A percentile compares a stretch with the other conserved stretches of the same genome.
Evolutionary conservation across 2,113 vertebrate genomes (phyloP).

Genomic region (Nothoprocta perdicaria): DNA sequence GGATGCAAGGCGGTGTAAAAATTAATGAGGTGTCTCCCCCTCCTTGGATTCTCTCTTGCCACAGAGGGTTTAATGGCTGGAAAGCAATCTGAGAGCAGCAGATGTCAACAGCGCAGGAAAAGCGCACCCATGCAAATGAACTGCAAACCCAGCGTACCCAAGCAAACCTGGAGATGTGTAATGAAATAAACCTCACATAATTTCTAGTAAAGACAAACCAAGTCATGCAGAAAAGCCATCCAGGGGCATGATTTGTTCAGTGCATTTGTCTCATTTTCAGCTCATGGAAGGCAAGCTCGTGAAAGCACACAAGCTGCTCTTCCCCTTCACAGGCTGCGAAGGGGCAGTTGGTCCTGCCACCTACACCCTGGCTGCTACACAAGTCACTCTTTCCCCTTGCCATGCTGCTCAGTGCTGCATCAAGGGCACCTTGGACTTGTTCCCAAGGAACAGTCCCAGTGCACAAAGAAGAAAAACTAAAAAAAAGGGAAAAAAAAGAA

Average conservation of each 20-base stretch:
- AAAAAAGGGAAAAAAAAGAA: neutral
- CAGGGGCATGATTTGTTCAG: neutral
- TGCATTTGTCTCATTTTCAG: neutral
- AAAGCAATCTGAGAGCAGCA: neutral
- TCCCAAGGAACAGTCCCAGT: neutral
- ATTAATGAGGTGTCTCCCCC: neutral
- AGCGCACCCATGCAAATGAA: neutral
- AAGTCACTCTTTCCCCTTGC: neutral
- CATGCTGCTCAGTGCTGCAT: neutral
- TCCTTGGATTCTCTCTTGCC: slow-evolving; percentile 2
- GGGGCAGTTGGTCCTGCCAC: neutral
- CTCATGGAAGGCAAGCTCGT: neutral
- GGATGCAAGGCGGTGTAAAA: neutral
- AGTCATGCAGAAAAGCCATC: neutral
- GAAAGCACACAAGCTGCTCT: neutral
- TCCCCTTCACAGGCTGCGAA: neutral
- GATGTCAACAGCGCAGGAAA: neutral
- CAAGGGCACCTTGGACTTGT: neutral
- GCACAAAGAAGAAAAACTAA: neutral
- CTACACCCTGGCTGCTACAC: neutral
- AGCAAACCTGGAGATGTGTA: fast-evolving
- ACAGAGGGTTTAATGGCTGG: neutral
- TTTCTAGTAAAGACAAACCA: neutral
- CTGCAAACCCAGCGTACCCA: neutral
- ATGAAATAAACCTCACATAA: neutral